Evolutionary conservation across 2,888 invertebrate species (phyloP).

Genomic region (Stomorhina lunata): DNA sequence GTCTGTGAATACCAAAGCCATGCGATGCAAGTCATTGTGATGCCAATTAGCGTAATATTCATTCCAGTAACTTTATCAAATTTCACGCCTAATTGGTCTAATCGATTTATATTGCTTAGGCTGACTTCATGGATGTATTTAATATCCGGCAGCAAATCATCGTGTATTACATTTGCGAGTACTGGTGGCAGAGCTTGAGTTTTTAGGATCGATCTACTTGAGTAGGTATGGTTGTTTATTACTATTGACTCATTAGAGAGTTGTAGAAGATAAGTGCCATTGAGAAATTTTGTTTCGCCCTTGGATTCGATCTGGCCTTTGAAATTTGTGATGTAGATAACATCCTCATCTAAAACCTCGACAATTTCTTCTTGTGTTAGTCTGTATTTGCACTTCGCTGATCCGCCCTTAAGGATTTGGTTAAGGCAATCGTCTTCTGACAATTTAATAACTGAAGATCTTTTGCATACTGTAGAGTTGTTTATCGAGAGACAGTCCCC

Average conservation of each 20-base stretch:
- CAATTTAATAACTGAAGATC: too few relatives aligned
- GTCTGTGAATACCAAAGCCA: neutral
- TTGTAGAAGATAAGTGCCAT: neutral
- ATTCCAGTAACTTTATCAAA: neutral
- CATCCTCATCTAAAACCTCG: neutral
- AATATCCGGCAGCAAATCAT: neutral
- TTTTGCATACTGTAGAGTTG: too few relatives aligned
- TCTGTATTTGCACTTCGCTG: slow-evolving; percentile 2
- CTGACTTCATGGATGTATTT: neutral
- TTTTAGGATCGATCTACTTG: neutral
- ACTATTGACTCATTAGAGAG: neutral
- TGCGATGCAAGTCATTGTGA: neutral
- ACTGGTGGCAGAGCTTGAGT: slow-evolving; percentile 9
- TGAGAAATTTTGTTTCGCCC: neutral
- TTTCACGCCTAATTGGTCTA: neutral
- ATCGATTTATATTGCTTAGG: neutral
- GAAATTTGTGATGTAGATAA: neutral
- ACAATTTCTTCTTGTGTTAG: neutral
- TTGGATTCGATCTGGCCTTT: neutral
- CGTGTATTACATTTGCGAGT: slow-evolving; percentile 1
- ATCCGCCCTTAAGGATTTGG: slow-evolving; percentile 24
- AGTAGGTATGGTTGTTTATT: neutral
- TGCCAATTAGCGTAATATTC: neutral
- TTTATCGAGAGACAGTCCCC: slow-evolving; percentile 8
- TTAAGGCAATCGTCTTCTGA: too few relatives aligned